These are phyloP conservation scores for Otus scops DNA, from an alignment of 2,797 vertebrate species.

Conservation along the genomic window DNA sequence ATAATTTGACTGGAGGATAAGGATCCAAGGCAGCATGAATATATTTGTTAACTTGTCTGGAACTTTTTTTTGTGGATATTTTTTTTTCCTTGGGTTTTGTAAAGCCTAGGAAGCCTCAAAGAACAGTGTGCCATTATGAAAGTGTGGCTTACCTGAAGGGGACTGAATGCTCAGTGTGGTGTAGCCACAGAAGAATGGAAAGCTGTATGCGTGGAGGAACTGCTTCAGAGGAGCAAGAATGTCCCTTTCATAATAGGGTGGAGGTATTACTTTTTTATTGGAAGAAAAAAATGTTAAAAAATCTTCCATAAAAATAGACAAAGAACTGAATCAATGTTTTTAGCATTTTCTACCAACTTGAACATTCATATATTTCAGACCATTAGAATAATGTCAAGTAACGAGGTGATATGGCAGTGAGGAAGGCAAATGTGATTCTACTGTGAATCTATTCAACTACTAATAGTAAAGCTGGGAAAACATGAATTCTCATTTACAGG, in stretches of 20 bases:
- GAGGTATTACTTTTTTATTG: not conserved
- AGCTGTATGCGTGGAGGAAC: fast-evolving
- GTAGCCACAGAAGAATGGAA: not conserved
- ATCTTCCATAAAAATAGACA: not conserved
- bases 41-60: not conserved
- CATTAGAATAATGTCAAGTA: not conserved
- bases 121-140: not conserved
- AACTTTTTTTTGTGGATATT: not conserved
- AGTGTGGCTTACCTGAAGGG: not conserved
- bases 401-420: not conserved
- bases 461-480: not conserved
- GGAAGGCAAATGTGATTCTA: not conserved
- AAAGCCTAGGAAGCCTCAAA: not conserved
- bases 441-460: not conserved
- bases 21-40: not conserved
- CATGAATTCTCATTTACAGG: not conserved
- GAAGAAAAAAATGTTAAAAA: not conserved
- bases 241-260: not conserved
- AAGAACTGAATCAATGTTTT: not conserved
- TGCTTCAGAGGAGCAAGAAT: not conserved
- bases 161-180: not conserved
- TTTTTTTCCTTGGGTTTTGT: not conserved
- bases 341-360: not conserved
- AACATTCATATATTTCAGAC: not conserved
- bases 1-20: not conserved